Conservation (phyloP, 2,113 vertebrate genomes). For the Xenopus laevis region DNA sequence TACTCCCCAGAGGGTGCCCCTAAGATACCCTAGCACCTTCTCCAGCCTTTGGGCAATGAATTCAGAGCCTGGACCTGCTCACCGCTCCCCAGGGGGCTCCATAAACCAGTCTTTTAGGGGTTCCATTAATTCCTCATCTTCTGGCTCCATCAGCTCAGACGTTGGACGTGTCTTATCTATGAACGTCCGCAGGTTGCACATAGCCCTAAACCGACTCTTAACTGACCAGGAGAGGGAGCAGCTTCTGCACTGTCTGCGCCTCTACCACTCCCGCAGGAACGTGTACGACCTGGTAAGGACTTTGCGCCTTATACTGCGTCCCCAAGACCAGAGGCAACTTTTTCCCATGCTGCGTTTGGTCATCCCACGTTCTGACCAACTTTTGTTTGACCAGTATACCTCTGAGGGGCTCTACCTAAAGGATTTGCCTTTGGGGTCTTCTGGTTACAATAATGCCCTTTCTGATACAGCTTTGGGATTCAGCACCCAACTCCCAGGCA, state of each 20-base stretch:
- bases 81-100: neutral
- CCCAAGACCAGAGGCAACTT: slow-evolving; percentile 85
- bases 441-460: slow-evolving; percentile 53
- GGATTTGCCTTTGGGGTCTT: slow-evolving; percentile 56
- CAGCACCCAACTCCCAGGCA: slow-evolving; percentile 44
- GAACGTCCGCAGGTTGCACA: slow-evolving; percentile 90
- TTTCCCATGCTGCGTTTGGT: slow-evolving; percentile 91
- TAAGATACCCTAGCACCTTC: slow-evolving; percentile 2
- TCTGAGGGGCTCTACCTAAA: slow-evolving; percentile 88
- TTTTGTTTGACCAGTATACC: slow-evolving; percentile 94
- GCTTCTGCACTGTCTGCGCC: slow-evolving; percentile 92
- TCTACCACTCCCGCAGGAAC: slow-evolving; percentile 91
- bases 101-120: slow-evolving; percentile 62
- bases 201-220: slow-evolving; percentile 86
- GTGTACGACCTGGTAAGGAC: slow-evolving; percentile 94
- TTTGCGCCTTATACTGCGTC: slow-evolving; percentile 85
- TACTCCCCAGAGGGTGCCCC: neutral
- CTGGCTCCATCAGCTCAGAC: slow-evolving; percentile 63
- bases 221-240: slow-evolving; percentile 88
- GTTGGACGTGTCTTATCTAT: slow-evolving; percentile 82
- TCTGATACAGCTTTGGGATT: slow-evolving; percentile 41
- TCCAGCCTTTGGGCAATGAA: slow-evolving; percentile 39
- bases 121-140: slow-evolving; percentile 78
- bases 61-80: slow-evolving; percentile 27
- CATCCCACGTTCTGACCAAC: slow-evolving; percentile 92